Evolutionary conservation across 1,140 invertebrate species (phyloP), one percentile per base, ranked within the genome.

Genomic region (Battus philenor): DNA sequence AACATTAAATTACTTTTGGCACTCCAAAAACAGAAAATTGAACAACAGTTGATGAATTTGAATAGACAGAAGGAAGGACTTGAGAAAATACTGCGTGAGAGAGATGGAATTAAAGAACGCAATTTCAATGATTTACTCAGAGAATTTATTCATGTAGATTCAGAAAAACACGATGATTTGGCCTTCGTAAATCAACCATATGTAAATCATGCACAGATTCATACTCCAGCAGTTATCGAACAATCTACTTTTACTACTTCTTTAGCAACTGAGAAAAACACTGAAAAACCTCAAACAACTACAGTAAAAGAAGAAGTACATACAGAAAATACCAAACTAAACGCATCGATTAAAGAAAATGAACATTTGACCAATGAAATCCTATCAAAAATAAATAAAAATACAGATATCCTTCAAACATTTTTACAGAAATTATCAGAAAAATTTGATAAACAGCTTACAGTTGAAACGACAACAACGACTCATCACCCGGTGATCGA

Each of bases 381-480:
- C 17, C 44, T 77, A 27, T 51, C 54, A 3, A 65, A 70, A 36
- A 64, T 77, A 1, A 61, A 74, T 34, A 54, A 43, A 46, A 74
- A 77, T 12, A 72, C 73, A 5, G 51, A 61, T 13, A 50, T 72
- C 11, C 26, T 77, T 5, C 53, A 67, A 38, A 16, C 16, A 4
- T 74, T 72, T 39, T 41, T 77, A 5, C 16, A 48, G 26, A 74
- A 68, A 58, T 18, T 77, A n/a, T 43, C 55, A 5, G 53, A 56
- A 4, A 54, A 51, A 30, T 15, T 47, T 15, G 29, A 44, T 17
- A 8, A n/a, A n/a, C n/a, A n/a, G n/a, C n/a, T n/a, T 22, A 30
- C 7, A 8, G 9, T 11, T 33, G 7, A 9, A 26, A 22, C 26
- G 18, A 36, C 22, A 22, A 34, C 17, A 33, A 45, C 32, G 9